Base-by-base conservation (phyloP, 30 jellyfish, hydroid and myxozoan genomes). In the Nemopilema nomurai region DNA sequence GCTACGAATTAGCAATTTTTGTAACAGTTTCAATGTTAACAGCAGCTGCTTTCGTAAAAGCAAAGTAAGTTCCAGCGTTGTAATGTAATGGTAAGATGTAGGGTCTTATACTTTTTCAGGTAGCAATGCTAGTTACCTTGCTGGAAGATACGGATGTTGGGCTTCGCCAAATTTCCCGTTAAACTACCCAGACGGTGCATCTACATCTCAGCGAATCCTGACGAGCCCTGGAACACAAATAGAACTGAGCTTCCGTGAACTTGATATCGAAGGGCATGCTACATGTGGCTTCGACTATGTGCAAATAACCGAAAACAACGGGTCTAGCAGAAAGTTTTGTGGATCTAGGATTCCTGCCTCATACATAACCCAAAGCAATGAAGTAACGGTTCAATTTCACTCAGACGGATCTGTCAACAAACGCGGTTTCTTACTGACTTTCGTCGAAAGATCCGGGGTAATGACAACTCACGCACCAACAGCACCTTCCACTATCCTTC, bases 111-210 rank as follows among this genome's bases (percentile, higher is more conserved):
- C n/a, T n/a, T n/a, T 23, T 71, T 26, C 18, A 71, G 81, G 81
- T 19, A 71, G 81, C 65, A 13, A 20, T 26, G 81, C 22, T 26
- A 6, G 26, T 18, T 26, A 28, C 16, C 75, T 21, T 62, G 17
- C 25, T 4, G 75, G 75, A 18, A 76, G 23, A 4, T 50, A 50
- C 51, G 86, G 86, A 51, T 76, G 86, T 26, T 51, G 50, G n/a
- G 74, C 86, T 22, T 76, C 86, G 31, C 86, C 86, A 52, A 63
- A 63, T 26, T 76, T 18, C 30, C 86, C 86, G 16, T 24, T 17
- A 53, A 51, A 51, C 28, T 76, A 76, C n/a, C 86, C 86, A 13
- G 22, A 52, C 26, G 13, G 21, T 9, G 75, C 23, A 20, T 4
- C 20, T 0, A 23, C 23, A 8, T 13, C 64, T 3, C 51, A 76